Evolutionary conservation across 2,888 invertebrate genomes (phyloP).

Genomic region (Rhabditoides inermis): DNA sequence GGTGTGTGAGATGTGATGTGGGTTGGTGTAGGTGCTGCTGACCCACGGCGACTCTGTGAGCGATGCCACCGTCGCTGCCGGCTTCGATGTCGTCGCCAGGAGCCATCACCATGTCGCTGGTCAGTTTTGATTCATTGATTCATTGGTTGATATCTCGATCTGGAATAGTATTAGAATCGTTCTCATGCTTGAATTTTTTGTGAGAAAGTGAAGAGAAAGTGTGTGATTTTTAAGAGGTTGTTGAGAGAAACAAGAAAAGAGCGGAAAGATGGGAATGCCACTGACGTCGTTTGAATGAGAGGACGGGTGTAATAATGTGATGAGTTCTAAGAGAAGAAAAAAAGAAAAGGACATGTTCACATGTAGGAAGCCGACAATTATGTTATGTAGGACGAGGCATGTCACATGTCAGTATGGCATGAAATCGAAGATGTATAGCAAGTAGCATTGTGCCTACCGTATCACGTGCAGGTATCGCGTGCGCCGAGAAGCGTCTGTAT

Average conservation of each 20-base stretch:
- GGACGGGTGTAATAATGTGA: background rate
- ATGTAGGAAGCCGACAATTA: background rate
- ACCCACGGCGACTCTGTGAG: slow-evolving; percentile 96
- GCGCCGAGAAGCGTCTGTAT: slow-evolving; percentile 79
- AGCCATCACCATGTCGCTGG: slow-evolving; percentile 55
- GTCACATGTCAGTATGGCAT: too few species aligned
- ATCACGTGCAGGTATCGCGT: slow-evolving; percentile 69
- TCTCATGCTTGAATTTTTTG: background rate
- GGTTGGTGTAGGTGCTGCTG: slow-evolving; percentile 65
- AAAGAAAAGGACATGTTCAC: background rate
- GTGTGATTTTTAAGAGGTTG: background rate
- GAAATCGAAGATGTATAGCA: too few species aligned
- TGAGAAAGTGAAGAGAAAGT: background rate
- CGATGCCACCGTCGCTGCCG: slow-evolving; percentile 68
- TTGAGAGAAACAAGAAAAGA: background rate
- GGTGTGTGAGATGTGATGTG: background rate
- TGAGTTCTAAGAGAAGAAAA: background rate
- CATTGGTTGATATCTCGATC: background rate
- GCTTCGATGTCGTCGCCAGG: slow-evolving; percentile 74
- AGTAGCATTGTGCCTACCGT: too few species aligned
- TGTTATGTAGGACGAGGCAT: slow-evolving; percentile 3
- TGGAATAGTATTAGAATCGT: too few species aligned
- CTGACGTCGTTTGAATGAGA: background rate
- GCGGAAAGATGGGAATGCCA: background rate
- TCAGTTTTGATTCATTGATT: slow-evolving; percentile 4